A percentile compares a stretch with the other conserved stretches of the same genome.
Evolutionary conservation across 30 jellyfish, hydroid and myxozoan species (phyloP).

Genomic region (Pseudorhiza aurosa): DNA sequence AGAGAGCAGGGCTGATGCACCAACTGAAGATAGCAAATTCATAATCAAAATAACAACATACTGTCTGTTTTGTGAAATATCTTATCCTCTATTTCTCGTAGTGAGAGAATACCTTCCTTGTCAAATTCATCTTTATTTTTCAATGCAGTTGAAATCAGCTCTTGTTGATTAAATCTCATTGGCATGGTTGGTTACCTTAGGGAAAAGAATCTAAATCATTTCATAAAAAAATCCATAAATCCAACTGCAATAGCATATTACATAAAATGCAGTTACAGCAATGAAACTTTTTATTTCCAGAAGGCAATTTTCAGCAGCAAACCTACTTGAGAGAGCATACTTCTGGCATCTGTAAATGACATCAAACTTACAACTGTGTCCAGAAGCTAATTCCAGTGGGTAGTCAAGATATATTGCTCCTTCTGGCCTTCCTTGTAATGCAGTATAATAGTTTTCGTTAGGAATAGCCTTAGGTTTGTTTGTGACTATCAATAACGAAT

Average conservation of each 20-base stretch:
- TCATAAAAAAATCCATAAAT: no score
- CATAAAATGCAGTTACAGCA: no score
- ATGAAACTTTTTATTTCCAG: no score
- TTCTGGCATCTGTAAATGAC: no score
- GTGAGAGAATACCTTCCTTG: constrained; percentile 77
- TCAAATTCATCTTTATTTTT: constrained; percentile 65
- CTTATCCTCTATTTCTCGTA: constrained; percentile 82
- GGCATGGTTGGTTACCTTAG: constrained; percentile 56
- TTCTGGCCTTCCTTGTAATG: constrained; percentile 9
- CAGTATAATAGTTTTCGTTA: neutral
- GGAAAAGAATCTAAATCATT: no score
- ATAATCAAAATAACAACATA: constrained; percentile 6
- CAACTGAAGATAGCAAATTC: no score
- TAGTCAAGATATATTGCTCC: constrained; percentile 1
- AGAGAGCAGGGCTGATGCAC: no score
- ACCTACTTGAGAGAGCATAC: no score
- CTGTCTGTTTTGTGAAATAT: constrained; percentile 86
- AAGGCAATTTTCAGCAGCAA: no score
- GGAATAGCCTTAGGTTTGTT: neutral
- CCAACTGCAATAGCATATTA: no score
- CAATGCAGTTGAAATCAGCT: constrained; percentile 69
- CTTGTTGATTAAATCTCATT: constrained; percentile 82
- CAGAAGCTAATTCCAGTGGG: neutral
- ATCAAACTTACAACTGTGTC: no score
- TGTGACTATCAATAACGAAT: no score